These are phyloP conservation scores for Lithophane semibrunnea DNA, from an alignment of 2,888 invertebrate species.

Conservation along the genomic window DNA sequence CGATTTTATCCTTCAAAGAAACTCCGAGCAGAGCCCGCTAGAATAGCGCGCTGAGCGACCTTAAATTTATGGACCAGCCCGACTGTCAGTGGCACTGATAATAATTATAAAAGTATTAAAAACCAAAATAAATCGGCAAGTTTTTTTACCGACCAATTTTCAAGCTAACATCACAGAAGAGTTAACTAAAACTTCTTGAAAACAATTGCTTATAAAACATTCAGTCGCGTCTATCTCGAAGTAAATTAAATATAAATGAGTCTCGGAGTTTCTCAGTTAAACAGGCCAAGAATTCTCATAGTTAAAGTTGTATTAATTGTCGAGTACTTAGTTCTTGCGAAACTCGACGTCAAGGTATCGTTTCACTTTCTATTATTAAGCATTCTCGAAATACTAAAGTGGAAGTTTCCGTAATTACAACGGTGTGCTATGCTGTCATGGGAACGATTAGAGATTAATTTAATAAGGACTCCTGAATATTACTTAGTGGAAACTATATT, in stretches of 20 bases:
- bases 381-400: conserved; percentile 55
- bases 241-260: conserved; percentile 73
- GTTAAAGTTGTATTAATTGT: conserved; percentile 74
- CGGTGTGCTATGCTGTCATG: conserved; percentile 22
- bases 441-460: conserved; percentile 36
- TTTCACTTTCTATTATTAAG: conserved; percentile 63
- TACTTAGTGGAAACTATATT: not conserved
- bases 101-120: too few relatives aligned
- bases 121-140: not conserved
- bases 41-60: too few relatives aligned
- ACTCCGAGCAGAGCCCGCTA: too few relatives aligned
- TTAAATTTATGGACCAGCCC: too few relatives aligned
- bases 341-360: conserved; percentile 64
- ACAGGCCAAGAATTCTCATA: conserved; percentile 69
- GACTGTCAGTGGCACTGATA: too few relatives aligned
- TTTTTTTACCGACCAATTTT: conserved; percentile 8
- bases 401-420: conserved; percentile 47
- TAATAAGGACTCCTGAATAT: not conserved
- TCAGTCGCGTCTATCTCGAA: conserved; percentile 66
- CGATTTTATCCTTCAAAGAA: too few relatives aligned
- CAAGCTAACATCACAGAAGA: conserved; percentile 35
- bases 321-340: conserved; percentile 62
- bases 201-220: conserved; percentile 69
- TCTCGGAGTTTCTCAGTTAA: conserved; percentile 66
- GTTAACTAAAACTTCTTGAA: conserved; percentile 55